Evolutionary conservation across 2,113 vertebrate genomes (phyloP).

Genomic region (Pelecanus crispus): DNA sequence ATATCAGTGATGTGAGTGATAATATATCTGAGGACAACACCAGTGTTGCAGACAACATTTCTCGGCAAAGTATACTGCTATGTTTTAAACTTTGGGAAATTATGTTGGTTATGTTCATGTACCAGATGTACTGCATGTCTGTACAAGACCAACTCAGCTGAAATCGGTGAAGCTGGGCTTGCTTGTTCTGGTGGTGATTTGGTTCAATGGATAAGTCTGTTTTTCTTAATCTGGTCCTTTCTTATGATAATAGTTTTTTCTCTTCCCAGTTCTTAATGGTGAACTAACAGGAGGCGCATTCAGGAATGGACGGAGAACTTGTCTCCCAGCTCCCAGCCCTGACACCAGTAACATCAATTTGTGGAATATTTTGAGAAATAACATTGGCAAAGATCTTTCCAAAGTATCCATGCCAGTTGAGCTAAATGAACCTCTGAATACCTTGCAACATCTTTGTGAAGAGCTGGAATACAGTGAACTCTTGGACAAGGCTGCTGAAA

Average conservation of each 20-base stretch:
- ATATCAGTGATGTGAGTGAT: conserved; percentile 98
- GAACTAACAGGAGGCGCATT: conserved; percentile 91
- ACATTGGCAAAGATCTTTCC: conserved; percentile 97
- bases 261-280: conserved; percentile 86
- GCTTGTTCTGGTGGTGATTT: neutral
- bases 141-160: neutral
- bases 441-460: conserved; percentile 96
- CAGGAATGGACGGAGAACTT: conserved; percentile 90
- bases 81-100: conserved; percentile 27
- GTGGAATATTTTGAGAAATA: conserved; percentile 99
- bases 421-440: conserved; percentile 97
- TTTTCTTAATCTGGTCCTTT: neutral
- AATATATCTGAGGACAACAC: conserved; percentile 99
- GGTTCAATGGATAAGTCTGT: neutral
- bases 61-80: conserved; percentile 88
- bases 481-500: conserved; percentile 94
- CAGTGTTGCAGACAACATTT: conserved; percentile 95
- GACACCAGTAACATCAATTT: conserved; percentile 98
- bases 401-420: conserved; percentile 99
- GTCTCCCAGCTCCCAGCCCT: conserved; percentile 89
- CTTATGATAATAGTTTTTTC: neutral
- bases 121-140: neutral
- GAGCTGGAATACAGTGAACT: conserved; percentile 98
- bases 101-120: neutral
- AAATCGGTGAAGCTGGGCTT: neutral